phyloP scores from a whole-genome alignment of 2,113 vertebrate genomes.

The Siniperca chuatsi region DNA sequence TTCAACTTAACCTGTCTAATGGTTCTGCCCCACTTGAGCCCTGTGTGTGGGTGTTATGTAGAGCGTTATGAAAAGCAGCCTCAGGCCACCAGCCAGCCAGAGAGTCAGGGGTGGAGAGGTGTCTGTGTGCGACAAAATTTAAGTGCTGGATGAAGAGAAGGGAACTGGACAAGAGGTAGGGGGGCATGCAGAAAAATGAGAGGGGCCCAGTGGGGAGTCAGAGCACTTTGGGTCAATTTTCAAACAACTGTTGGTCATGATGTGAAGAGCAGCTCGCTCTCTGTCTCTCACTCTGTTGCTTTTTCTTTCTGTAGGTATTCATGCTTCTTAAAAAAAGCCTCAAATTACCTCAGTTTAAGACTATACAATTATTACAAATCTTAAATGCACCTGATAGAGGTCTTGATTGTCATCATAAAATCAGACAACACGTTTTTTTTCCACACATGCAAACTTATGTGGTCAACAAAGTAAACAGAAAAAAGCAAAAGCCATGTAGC shows the following conservation, averaged over 20 bases:
- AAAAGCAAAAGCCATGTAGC: not conserved
- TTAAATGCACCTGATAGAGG: not conserved
- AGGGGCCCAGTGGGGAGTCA: not conserved
- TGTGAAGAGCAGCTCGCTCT: not conserved
- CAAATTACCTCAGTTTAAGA: not conserved
- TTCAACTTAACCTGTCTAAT: slow-evolving; percentile 60
- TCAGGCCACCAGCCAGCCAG: slow-evolving; percentile 59
- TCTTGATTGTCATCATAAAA: not conserved
- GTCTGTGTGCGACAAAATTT: not conserved
- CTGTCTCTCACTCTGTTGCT: not conserved
- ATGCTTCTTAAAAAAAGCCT: not conserved
- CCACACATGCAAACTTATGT: not conserved
- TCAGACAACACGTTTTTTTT: too few species aligned
- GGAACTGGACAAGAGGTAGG: not conserved
- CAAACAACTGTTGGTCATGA: not conserved
- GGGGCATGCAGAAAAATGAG: not conserved
- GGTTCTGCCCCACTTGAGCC: slow-evolving; percentile 64
- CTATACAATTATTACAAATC: not conserved
- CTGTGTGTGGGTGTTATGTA: slow-evolving; percentile 71
- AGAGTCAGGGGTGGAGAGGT: not conserved
- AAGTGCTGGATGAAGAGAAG: slow-evolving; percentile 4
- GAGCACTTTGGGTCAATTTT: not conserved
- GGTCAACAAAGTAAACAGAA: not conserved
- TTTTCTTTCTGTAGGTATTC: not conserved
- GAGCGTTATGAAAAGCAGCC: slow-evolving; percentile 82